Evolutionary conservation across 64 coral and sea anemone genomes (phyloP).

Genomic region (Platygyra sinensis): DNA sequence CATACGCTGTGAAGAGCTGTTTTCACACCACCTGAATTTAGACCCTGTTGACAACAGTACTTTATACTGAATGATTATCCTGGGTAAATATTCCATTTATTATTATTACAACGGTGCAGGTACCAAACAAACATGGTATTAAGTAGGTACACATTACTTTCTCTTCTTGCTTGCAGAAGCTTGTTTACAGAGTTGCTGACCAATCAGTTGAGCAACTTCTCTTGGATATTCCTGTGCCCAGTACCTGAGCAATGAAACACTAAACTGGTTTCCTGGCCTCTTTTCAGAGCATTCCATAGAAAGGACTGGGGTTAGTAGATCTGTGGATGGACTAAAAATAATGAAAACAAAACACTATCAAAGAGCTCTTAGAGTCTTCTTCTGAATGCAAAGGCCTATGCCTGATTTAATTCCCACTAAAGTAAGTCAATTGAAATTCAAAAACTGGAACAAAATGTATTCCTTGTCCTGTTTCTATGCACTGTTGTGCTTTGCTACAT

Average conservation of each 20-base stretch:
- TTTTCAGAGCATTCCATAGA: constrained; percentile 95
- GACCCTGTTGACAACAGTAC: no score
- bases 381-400: no score
- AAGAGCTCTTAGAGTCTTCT: neutral
- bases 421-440: no score
- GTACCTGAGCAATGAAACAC: constrained; percentile 78
- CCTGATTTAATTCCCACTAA: no score
- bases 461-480: no score
- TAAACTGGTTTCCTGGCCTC: constrained; percentile 90
- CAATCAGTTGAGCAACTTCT: constrained; percentile 76
- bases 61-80: no score
- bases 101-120: neutral
- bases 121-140: neutral
- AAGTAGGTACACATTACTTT: constrained; percentile 59
- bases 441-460: no score
- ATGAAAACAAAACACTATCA: neutral
- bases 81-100: no score
- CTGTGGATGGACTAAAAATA: constrained; percentile 62
- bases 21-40: neutral
- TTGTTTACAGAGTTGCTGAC: constrained; percentile 84
- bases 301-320: constrained; percentile 74
- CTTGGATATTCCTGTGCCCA: constrained; percentile 91
- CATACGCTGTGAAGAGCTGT: no score
- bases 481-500: no score
- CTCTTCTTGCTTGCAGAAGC: constrained; percentile 81